Percentiles rank a stretch among this genome's conserved stretches.
phyloP scores from a whole-genome alignment of 2,797 vertebrate species.

The Linurgus olivaceus region DNA sequence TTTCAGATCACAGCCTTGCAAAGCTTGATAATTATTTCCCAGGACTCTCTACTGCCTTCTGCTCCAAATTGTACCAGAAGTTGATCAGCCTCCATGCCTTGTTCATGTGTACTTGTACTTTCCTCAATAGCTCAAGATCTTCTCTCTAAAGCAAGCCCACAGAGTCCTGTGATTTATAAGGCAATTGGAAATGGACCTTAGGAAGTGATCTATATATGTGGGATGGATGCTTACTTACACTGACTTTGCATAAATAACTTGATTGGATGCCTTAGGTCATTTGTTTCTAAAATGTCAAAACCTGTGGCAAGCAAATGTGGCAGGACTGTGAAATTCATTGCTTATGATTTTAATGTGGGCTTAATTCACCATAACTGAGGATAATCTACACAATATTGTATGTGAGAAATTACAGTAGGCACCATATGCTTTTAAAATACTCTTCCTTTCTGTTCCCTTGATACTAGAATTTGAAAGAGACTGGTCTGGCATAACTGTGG shows the following conservation, averaged over 20 bases:
- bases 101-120: neutral
- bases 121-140: neutral
- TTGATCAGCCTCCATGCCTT: neutral
- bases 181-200: neutral
- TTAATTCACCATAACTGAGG: neutral
- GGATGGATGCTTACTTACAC: neutral
- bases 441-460: neutral
- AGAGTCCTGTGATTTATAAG: neutral
- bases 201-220: neutral
- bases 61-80: neutral
- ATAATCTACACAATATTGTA: neutral
- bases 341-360: neutral
- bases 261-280: neutral
- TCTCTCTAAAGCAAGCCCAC: neutral
- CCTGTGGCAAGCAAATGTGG: neutral
- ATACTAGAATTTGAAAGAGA: neutral
- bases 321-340: neutral
- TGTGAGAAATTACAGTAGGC: neutral
- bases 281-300: neutral
- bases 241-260: neutral
- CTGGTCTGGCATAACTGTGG: neutral
- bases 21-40: neutral
- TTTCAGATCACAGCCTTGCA: neutral
- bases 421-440: neutral
- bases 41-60: neutral